Conservation (phyloP, 2,797 vertebrate species). For the Anguilla pacifica region DNA sequence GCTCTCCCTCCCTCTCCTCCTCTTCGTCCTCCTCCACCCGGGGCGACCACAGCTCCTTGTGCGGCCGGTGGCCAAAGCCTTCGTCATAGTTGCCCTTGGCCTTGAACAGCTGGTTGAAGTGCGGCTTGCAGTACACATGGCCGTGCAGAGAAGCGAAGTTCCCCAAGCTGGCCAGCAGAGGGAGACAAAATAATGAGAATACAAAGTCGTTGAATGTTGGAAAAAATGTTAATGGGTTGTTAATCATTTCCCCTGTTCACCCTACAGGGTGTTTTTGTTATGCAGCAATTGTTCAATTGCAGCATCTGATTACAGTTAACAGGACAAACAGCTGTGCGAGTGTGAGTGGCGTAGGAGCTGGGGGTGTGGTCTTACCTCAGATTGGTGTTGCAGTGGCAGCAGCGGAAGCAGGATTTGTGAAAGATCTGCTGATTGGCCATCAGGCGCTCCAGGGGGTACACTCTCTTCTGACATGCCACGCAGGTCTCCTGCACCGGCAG, state of each 20-base stretch:
- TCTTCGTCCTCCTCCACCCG: slow-evolving; percentile 67
- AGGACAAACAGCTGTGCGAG: neutral
- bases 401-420: slow-evolving; percentile 93
- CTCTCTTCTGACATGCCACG: slow-evolving; percentile 88
- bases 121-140: slow-evolving; percentile 94
- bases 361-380: slow-evolving; percentile 78
- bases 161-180: slow-evolving; percentile 73
- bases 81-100: slow-evolving; percentile 97
- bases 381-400: slow-evolving; percentile 90
- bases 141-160: slow-evolving; percentile 91
- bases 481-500: slow-evolving; percentile 83
- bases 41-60: slow-evolving; percentile 90
- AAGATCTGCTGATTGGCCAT: slow-evolving; percentile 92
- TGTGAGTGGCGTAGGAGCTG: neutral
- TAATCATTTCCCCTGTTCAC: neutral
- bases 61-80: slow-evolving; percentile 92
- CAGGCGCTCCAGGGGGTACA: slow-evolving; percentile 94
- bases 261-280: neutral
- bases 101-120: slow-evolving; percentile 97
- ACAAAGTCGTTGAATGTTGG: neutral
- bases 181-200: slow-evolving; percentile 26
- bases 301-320: neutral
- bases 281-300: neutral
- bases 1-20: slow-evolving; percentile 22
- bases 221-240: neutral